Percentiles rank a stretch among this genome's conserved stretches.
phyloP scores from a whole-genome alignment of 2,888 invertebrate genomes.

The Ochlodes sylvanus region DNA sequence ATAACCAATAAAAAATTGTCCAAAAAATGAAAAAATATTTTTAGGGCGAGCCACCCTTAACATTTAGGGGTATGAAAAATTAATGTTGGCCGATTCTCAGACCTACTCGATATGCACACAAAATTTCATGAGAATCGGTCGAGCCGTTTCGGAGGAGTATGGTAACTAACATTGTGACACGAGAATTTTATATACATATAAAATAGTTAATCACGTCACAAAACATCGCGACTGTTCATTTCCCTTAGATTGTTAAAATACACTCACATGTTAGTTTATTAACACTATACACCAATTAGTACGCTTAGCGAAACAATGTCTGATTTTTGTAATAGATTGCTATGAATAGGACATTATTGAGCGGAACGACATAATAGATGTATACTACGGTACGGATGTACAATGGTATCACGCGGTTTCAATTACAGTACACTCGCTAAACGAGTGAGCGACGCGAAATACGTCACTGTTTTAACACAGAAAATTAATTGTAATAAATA shows the following conservation, averaged over 20 bases:
- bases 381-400: constrained; percentile 5
- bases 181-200: too few relatives aligned
- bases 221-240: background rate
- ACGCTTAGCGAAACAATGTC: constrained; percentile 14
- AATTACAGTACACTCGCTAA: constrained; percentile 33
- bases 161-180: too few relatives aligned
- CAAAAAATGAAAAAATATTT: too few relatives aligned
- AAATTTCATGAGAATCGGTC: too few relatives aligned
- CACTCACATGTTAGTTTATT: background rate
- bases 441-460: constrained; percentile 19
- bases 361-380: constrained; percentile 20
- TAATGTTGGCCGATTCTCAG: too few relatives aligned
- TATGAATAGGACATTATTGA: constrained; percentile 31
- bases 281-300: constrained; percentile 12
- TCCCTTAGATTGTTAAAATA: background rate
- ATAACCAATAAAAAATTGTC: too few relatives aligned
- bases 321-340: constrained; percentile 32
- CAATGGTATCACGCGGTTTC: constrained; percentile 32
- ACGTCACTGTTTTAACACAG: constrained; percentile 29
- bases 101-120: too few relatives aligned
- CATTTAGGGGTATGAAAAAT: too few relatives aligned
- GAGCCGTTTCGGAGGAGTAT: too few relatives aligned
- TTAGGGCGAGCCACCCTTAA: too few relatives aligned
- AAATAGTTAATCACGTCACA: too few relatives aligned
- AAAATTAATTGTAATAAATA: constrained; percentile 25